phyloP scores from a whole-genome alignment of 2,113 vertebrate species.

The Desmodus rotundus region DNA sequence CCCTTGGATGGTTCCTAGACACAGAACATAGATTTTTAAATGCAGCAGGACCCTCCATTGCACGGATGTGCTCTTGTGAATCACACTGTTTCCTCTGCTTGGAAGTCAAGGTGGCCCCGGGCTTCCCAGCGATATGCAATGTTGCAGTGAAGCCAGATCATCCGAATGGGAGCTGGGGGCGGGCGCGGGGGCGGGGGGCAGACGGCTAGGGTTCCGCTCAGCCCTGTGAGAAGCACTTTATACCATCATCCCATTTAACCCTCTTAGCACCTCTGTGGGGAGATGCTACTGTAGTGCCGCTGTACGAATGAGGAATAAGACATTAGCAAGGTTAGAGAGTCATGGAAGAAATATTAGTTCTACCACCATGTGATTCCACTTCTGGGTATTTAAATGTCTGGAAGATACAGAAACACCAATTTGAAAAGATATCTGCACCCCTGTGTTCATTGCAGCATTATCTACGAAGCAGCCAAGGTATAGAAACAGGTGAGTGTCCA shows the following conservation, averaged over 20 bases:
- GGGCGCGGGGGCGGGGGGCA: neutral
- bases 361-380: neutral
- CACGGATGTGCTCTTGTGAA: fast-evolving
- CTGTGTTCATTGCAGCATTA: neutral
- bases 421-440: neutral
- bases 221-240: neutral
- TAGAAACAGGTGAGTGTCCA: neutral
- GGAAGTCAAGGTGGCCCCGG: neutral
- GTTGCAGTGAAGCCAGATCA: fast-evolving
- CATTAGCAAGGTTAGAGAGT: neutral
- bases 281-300: fast-evolving
- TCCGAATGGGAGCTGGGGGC: neutral
- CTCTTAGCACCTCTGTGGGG: fast-evolving
- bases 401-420: neutral
- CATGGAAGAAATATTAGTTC: too few relatives aligned
- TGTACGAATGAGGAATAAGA: neutral
- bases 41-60: neutral
- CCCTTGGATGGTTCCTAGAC: neutral
- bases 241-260: neutral
- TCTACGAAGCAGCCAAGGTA: neutral
- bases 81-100: neutral
- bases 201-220: neutral
- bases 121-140: fast-evolving
- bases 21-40: neutral
- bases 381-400: neutral